Evolutionary conservation across 2,888 invertebrate genomes (phyloP).

Genomic region (Clunio marinus): DNA sequence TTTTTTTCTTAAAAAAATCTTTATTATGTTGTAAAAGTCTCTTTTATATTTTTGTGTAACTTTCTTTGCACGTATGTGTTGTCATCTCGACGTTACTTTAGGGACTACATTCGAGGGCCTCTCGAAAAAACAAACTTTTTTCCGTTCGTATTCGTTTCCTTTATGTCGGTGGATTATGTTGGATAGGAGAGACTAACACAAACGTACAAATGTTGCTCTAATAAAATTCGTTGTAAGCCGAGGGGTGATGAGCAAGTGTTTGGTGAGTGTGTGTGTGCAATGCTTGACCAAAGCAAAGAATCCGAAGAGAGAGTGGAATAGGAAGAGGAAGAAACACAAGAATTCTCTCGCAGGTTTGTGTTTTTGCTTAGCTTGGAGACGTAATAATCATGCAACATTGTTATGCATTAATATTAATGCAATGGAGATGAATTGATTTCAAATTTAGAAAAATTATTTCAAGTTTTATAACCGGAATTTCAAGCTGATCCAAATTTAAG

Average conservation of each 20-base stretch:
- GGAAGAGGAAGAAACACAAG: neutral
- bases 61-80: conserved; percentile 28
- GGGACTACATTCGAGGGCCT: conserved; percentile 25
- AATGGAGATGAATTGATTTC: too few species aligned
- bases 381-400: neutral
- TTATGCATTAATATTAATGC: neutral
- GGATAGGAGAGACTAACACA: conserved; percentile 15
- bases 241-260: conserved; percentile 17
- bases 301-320: neutral
- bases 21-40: conserved; percentile 12
- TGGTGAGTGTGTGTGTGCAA: neutral
- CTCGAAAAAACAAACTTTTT: neutral
- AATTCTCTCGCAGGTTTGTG: neutral
- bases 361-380: neutral
- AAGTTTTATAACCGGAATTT: too few species aligned
- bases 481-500: too few species aligned
- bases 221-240: neutral
- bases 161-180: too few species aligned
- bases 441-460: too few species aligned
- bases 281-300: conserved; percentile 14
- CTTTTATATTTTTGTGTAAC: conserved; percentile 28
- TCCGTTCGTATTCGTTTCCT: conserved; percentile 1
- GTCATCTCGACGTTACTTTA: conserved; percentile 25
- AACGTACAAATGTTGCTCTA: neutral
- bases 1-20: conserved; percentile 27